Percentiles rank a stretch among this genome's conserved stretches.
These are phyloP conservation scores for Podilymbus podiceps DNA, from an alignment of 2,113 vertebrate genomes.

Conservation along the genomic window DNA sequence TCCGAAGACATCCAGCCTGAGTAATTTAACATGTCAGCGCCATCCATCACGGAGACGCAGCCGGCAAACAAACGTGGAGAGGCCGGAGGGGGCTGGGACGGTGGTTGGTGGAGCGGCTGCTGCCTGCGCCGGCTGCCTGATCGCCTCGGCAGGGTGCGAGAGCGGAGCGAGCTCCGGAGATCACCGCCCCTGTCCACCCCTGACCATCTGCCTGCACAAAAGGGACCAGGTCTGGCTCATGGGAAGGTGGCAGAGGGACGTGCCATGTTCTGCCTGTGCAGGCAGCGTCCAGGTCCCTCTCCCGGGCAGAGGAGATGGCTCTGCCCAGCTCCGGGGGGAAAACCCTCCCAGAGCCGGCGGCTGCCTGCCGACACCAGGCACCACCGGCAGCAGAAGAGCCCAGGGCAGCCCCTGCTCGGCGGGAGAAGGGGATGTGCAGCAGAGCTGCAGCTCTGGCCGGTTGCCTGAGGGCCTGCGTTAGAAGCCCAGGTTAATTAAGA, in stretches of 20 bases:
- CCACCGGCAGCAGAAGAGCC: not conserved
- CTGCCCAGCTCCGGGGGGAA: not conserved
- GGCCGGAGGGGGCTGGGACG: not conserved
- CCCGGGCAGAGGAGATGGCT: not conserved
- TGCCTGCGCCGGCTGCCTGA: not conserved
- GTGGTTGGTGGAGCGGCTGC: not conserved
- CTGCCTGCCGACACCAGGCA: not conserved
- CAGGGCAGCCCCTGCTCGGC: not conserved
- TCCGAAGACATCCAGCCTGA: slow-evolving; percentile 72
- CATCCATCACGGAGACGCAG: slow-evolving; percentile 73
- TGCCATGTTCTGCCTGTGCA: rapidly evolving
- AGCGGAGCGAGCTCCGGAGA: rapidly evolving
- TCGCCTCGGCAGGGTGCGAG: not conserved
- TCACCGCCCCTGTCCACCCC: not conserved
- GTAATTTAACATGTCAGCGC: slow-evolving; percentile 81
- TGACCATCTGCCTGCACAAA: not conserved
- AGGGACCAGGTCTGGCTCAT: not conserved
- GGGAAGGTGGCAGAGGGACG: not conserved
- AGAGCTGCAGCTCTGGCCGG: not conserved
- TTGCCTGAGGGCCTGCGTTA: not conserved
- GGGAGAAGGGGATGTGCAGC: not conserved
- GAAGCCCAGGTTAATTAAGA: slow-evolving; percentile 2
- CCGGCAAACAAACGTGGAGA: not conserved
- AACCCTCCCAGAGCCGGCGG: not conserved
- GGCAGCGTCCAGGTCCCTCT: rapidly evolving